Conservation (phyloP, 2,797 vertebrate genomes). For the Megalops cyprinoides region DNA sequence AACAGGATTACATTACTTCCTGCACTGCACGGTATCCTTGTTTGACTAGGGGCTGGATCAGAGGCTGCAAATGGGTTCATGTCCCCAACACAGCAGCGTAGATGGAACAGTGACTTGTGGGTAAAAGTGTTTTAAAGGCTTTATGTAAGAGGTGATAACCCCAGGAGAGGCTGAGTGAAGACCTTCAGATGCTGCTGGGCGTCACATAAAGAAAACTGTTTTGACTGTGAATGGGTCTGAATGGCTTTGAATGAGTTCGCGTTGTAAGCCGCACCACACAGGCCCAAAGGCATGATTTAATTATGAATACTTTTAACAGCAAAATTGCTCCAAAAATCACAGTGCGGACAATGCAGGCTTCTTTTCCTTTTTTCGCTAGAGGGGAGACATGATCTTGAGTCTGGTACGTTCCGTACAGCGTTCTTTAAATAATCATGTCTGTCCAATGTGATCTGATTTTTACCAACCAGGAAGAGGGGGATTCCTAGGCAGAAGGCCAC, state of each 20-base stretch:
- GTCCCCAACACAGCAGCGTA: too few relatives aligned
- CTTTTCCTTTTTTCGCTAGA: background rate
- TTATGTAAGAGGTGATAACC: background rate
- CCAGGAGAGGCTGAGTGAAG: background rate
- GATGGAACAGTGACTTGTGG: background rate
- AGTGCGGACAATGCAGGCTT: background rate
- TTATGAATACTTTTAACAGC: background rate
- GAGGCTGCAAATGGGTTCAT: background rate
- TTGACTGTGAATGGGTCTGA: background rate
- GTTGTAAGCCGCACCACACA: background rate
- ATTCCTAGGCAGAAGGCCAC: too few relatives aligned
- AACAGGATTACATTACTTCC: background rate
- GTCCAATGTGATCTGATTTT: background rate
- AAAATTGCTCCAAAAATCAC: background rate
- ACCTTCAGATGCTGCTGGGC: background rate
- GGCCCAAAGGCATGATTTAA: constrained; percentile 1
- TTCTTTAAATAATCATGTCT: background rate
- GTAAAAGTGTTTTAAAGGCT: background rate
- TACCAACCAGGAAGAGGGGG: background rate
- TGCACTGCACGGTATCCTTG: background rate
- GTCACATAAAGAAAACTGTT: background rate
- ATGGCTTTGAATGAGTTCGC: background rate
- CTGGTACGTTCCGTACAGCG: background rate
- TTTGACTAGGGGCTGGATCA: background rate
- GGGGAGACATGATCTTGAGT: background rate